A percentile compares a stretch with the other conserved stretches of the same genome.
Evolutionary conservation across 2,888 invertebrate species (phyloP).

Genomic region (Calliphora vomitoria): DNA sequence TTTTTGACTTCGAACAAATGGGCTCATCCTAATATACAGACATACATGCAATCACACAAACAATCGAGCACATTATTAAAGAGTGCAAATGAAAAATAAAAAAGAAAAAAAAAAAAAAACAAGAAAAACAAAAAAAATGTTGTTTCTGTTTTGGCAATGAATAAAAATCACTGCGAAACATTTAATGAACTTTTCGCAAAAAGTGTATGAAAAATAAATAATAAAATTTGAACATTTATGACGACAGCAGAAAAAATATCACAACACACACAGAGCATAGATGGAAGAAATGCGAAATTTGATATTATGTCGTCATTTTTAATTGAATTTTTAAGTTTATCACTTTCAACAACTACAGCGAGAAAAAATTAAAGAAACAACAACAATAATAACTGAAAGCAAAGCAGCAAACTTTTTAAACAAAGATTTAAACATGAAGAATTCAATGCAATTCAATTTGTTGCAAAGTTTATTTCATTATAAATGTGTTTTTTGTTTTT

Average conservation of each 20-base stretch:
- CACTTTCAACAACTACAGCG: slow-evolving; percentile 60
- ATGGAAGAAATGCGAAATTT: slow-evolving; percentile 59
- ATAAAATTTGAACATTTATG: slow-evolving; percentile 59
- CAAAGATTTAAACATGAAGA: slow-evolving; percentile 57
- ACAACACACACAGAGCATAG: not conserved
- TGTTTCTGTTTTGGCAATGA: slow-evolving; percentile 67
- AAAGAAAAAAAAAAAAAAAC: slow-evolving; percentile 14
- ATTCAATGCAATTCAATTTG: slow-evolving; percentile 54
- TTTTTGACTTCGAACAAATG: no score
- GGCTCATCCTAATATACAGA: slow-evolving; percentile 1
- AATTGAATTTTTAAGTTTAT: slow-evolving; percentile 74
- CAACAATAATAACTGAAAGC: slow-evolving; percentile 6
- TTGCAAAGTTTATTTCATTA: slow-evolving; percentile 22
- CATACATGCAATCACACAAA: slow-evolving; percentile 4
- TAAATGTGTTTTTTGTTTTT: not conserved
- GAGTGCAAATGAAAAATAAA: slow-evolving; percentile 11
- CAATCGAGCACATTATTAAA: not conserved
- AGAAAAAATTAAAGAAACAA: not conserved
- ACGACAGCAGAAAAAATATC: slow-evolving; percentile 18
- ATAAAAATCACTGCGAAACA: slow-evolving; percentile 70
- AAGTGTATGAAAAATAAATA: slow-evolving; percentile 54
- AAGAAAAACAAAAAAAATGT: slow-evolving; percentile 24
- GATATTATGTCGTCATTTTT: slow-evolving; percentile 70
- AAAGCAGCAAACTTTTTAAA: slow-evolving; percentile 52
- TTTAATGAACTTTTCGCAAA: slow-evolving; percentile 71